Conservation (phyloP, 2,888 invertebrate genomes). For the Apodemia mormo region DNA sequence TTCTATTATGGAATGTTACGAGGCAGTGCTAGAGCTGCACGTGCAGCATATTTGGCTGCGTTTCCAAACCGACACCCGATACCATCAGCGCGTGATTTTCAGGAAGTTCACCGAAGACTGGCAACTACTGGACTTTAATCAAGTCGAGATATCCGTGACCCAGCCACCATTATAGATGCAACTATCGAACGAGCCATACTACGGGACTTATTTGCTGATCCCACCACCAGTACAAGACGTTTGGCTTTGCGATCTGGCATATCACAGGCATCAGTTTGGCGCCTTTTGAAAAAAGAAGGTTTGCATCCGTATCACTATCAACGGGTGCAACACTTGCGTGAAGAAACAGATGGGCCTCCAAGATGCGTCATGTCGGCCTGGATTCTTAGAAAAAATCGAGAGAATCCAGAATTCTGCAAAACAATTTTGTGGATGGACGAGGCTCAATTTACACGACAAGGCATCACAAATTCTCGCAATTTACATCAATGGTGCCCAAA, state of each 20-base stretch:
- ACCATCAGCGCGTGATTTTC: conserved; percentile 12
- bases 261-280: background rate
- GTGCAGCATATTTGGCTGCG: no score
- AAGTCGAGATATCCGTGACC: background rate
- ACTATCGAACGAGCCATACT: conserved; percentile 9
- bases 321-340: background rate
- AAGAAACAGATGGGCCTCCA: background rate
- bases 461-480: background rate
- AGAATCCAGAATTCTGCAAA: background rate
- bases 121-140: background rate
- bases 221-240: background rate
- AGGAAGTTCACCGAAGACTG: background rate
- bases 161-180: background rate
- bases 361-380: background rate
- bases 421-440: background rate
- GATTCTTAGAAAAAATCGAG: background rate
- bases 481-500: background rate
- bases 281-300: background rate
- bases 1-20: no score
- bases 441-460: background rate
- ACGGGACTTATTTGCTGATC: background rate
- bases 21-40: no score
- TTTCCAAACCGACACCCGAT: no score
- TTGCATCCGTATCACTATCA: background rate
- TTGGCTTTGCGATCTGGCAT: background rate